Percentiles rank a stretch among this genome's conserved stretches.
These are phyloP conservation scores for Blera fallax DNA, from an alignment of 2,888 invertebrate species.

Conservation along the genomic window DNA sequence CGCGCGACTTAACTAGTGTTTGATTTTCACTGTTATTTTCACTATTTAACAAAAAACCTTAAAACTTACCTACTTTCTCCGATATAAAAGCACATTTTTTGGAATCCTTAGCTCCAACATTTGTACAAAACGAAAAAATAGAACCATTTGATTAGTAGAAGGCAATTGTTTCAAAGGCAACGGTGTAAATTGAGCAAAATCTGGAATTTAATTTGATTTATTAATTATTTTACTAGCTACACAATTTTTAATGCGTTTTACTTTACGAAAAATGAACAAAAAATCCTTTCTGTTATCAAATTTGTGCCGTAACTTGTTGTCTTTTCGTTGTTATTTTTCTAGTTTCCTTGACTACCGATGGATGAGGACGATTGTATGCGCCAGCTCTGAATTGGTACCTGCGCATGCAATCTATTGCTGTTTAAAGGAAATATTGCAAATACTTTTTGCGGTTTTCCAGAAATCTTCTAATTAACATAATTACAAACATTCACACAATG, in stretches of 20 bases:
- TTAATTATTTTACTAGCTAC: background rate
- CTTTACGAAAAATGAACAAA: conserved; percentile 25
- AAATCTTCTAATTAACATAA: background rate
- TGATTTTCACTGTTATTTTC: too few species aligned
- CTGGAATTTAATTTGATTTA: background rate
- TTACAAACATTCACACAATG: background rate
- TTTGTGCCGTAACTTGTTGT: conserved; percentile 68
- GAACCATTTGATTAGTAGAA: conserved; percentile 45
- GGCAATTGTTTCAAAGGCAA: conserved; percentile 63
- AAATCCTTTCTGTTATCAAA: conserved; percentile 53
- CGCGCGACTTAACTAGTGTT: too few species aligned
- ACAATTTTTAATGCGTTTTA: conserved; percentile 10
- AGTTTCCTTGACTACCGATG: conserved; percentile 70
- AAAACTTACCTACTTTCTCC: conserved; percentile 23
- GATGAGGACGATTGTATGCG: conserved; percentile 20
- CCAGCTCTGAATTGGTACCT: conserved; percentile 26
- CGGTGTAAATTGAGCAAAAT: conserved; percentile 42
- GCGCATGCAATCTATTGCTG: conserved; percentile 20
- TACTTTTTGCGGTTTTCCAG: background rate
- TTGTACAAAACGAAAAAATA: conserved; percentile 24
- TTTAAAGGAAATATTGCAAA: background rate
- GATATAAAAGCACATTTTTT: conserved; percentile 41
- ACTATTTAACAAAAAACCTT: too few species aligned
- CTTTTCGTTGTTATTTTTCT: conserved; percentile 70
- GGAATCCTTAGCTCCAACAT: conserved; percentile 30